Evolutionary conservation across 2,888 invertebrate species (phyloP), one percentile per base, ranked within the genome.

Genomic region (Dermolepida albohirtum): DNA sequence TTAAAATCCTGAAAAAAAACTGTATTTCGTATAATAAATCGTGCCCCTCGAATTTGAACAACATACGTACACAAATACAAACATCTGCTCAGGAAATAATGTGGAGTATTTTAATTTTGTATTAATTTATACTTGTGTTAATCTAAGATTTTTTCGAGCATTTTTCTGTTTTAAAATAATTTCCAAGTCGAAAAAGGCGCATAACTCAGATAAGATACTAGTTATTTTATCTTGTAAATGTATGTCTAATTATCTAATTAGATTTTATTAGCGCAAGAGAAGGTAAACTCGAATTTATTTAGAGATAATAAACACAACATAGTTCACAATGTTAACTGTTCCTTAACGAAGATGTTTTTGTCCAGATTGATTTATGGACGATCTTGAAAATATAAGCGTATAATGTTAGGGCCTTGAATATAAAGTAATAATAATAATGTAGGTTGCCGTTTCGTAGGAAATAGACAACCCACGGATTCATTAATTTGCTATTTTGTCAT

Each of bases 401-500:
- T 29, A 62, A 16, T 49, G 59, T 47, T 47, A 29, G 29, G 34
- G 22, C 59, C 59, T 62, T 62, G 59, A 49, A 62, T 47, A 29
- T 49, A 47, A 47, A 62, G 44, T 47, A 59, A 59, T 59, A 34
- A 22, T 14, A 54, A 59, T 59, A 59, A 62, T 62, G 59, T 62
- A 47, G 59, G 59, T 43, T 47, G 59, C 17, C 34, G 59, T 62
- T 62, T 62, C 47, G 59, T 62, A 62, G 59, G 59, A 62, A 62
- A 62, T 47, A 34, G 49, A 34, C 59, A 62, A 62, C 59, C 59
- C 59, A 62, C 59, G 47, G n/a, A 16, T 10, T 62, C 59, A 39
- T 62, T 47, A 62, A 62, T 62, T 62, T 62, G 34, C 34, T 62
- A 57, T 62, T 62, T 62, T 62, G 49, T 62, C 59, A 47, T 62